A percentile compares a stretch with the other conserved stretches of the same genome.
Conservation (phyloP, 2,888 invertebrate genomes). For the Sialis fuliginosa region DNA sequence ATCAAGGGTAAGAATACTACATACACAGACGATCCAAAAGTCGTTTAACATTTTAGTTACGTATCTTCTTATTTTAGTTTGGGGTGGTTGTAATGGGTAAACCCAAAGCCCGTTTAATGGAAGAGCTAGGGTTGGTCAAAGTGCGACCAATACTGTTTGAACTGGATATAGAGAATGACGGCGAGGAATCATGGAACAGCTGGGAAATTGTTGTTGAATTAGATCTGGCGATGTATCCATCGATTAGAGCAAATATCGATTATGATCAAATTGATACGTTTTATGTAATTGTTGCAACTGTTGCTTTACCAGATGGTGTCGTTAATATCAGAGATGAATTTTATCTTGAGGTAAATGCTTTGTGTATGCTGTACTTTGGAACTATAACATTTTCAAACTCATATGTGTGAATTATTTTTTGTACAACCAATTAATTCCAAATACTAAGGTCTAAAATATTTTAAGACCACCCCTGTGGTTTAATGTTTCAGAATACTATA, state of each 20-base stretch:
- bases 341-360: constrained; percentile 32
- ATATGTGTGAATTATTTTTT: no score
- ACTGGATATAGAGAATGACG: constrained; percentile 13
- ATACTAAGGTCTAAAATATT: no score
- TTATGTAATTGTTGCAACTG: constrained; percentile 27
- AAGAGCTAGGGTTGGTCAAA: constrained; percentile 22
- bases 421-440: no score
- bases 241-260: constrained; percentile 33
- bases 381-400: no score
- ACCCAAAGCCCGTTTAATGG: constrained; percentile 21
- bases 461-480: no score
- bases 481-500: no score
- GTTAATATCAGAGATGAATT: constrained; percentile 37
- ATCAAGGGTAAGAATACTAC: constrained; percentile 30
- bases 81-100: constrained; percentile 23
- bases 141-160: constrained; percentile 11
- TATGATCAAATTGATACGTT: constrained; percentile 30
- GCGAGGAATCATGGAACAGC: constrained; percentile 26
- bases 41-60: background rate
- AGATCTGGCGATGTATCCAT: constrained; percentile 36
- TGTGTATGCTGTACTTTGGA: no score
- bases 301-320: constrained; percentile 34
- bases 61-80: constrained; percentile 17
- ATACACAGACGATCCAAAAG: background rate
- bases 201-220: constrained; percentile 36